Conservation (phyloP, 2,888 invertebrate genomes). For the Catocala nupta region DNA sequence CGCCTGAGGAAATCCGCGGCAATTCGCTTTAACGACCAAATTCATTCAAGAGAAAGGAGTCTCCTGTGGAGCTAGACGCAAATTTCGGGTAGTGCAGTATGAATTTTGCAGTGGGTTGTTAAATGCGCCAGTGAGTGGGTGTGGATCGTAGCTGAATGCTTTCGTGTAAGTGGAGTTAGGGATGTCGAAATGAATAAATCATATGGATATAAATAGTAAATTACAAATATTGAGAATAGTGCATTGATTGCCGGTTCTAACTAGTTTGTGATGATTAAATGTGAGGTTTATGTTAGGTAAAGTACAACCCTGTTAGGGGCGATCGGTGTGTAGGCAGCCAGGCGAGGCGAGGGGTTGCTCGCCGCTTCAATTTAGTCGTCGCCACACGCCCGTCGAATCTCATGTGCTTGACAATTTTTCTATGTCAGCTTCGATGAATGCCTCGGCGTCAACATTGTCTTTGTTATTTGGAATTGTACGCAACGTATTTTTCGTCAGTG, state of each 20-base stretch:
- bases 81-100: slow-evolving; percentile 37
- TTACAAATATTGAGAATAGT: no score
- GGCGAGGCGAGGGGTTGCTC: slow-evolving; percentile 49
- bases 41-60: slow-evolving; percentile 42
- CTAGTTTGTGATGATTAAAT: background rate
- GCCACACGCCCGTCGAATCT: slow-evolving; percentile 44
- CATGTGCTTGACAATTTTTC: slow-evolving; percentile 53
- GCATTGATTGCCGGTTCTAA: no score
- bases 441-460: slow-evolving; percentile 37
- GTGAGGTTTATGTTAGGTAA: slow-evolving; percentile 4
- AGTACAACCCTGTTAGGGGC: slow-evolving; percentile 40
- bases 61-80: slow-evolving; percentile 38
- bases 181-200: slow-evolving; percentile 8
- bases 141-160: slow-evolving; percentile 6
- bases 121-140: slow-evolving; percentile 37
- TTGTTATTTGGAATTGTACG: slow-evolving; percentile 44
- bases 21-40: slow-evolving; percentile 48
- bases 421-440: slow-evolving; percentile 44
- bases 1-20: slow-evolving; percentile 31
- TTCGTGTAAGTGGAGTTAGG: slow-evolving; percentile 11
- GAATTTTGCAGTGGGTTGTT: slow-evolving; percentile 48
- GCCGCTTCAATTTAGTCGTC: slow-evolving; percentile 62
- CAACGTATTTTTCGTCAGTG: slow-evolving; percentile 15
- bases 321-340: slow-evolving; percentile 44
- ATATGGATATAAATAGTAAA: no score